Conservation (phyloP, 2,113 vertebrate species). For the Silurus glanis region DNA sequence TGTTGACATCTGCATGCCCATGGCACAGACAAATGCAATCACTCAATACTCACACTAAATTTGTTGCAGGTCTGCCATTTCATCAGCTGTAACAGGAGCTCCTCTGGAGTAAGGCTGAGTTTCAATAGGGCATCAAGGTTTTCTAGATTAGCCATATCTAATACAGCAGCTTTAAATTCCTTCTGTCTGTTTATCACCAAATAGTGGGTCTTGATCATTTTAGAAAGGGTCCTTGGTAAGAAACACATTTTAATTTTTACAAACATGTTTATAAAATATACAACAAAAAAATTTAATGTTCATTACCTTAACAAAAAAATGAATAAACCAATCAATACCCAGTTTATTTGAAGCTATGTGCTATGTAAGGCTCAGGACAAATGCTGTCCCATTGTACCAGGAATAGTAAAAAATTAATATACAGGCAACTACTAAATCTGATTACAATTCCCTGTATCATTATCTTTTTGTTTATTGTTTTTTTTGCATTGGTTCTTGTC, state of each 20-base stretch:
- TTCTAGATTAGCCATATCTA: background rate
- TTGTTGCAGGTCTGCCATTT: background rate
- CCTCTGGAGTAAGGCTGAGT: conserved; percentile 7
- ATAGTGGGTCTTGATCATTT: conserved; percentile 7
- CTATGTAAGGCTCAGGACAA: too few relatives aligned
- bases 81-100: background rate
- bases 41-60: conserved; percentile 11
- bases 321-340: background rate
- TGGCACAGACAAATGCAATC: background rate
- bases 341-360: background rate
- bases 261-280: background rate
- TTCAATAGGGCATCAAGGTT: background rate
- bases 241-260: background rate
- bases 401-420: too few relatives aligned
- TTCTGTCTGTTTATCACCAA: background rate
- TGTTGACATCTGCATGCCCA: background rate
- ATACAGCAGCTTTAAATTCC: background rate
- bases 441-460: too few relatives aligned
- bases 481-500: too few relatives aligned
- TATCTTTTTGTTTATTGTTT: too few relatives aligned
- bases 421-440: too few relatives aligned
- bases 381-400: too few relatives aligned
- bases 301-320: background rate
- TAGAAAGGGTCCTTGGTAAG: background rate
- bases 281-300: background rate